Evolutionary conservation across 2,888 invertebrate species (phyloP).

Genomic region (Xanthostigma xanthostigma): DNA sequence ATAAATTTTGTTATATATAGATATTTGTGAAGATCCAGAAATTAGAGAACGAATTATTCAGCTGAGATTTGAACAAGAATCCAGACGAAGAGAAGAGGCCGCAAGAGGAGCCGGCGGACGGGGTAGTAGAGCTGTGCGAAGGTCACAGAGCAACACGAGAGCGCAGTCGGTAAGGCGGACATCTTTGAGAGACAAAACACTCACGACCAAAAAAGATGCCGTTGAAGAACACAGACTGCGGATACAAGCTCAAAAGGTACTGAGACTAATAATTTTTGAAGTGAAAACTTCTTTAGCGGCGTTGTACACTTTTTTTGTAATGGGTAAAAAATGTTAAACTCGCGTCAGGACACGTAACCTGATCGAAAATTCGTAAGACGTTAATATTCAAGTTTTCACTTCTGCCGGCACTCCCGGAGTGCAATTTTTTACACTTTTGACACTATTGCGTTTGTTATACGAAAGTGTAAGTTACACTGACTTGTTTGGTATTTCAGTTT

Average conservation of each 20-base stretch:
- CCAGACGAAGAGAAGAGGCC: constrained; percentile 45
- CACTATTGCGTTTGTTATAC: no score
- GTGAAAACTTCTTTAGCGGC: no score
- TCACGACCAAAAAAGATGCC: constrained; percentile 88
- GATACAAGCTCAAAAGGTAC: constrained; percentile 44
- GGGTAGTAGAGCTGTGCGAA: constrained; percentile 38
- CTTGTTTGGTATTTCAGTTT: no score
- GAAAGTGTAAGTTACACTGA: no score
- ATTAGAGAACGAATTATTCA: constrained; percentile 80
- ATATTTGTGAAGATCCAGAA: constrained; percentile 93
- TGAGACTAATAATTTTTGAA: background rate
- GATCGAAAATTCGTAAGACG: no score
- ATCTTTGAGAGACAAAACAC: constrained; percentile 81
- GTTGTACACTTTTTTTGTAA: no score
- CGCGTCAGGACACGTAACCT: no score
- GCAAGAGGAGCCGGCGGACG: constrained; percentile 48
- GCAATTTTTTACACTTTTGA: no score
- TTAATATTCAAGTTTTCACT: no score
- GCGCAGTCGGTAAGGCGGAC: constrained; percentile 89
- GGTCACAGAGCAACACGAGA: constrained; percentile 63
- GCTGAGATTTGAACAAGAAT: constrained; percentile 79
- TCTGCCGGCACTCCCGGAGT: no score
- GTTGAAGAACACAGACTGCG: constrained; percentile 77
- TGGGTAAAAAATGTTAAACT: no score
- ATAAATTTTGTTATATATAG: constrained; percentile 35